Evolutionary conservation across 2,797 vertebrate species (phyloP).

Genomic region (Lithobates sylvaticus): DNA sequence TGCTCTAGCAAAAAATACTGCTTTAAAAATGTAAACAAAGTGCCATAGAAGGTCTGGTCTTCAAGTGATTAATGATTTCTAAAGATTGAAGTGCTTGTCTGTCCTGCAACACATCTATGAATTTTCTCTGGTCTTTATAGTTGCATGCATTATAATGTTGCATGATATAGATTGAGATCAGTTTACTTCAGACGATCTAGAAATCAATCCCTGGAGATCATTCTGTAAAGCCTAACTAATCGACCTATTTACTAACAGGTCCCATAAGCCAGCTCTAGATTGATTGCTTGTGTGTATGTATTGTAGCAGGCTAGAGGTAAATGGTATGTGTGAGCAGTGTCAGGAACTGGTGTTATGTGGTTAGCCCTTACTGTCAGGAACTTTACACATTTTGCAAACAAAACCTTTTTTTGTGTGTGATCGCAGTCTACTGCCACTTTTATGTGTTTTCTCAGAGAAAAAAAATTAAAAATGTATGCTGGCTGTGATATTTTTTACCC

Average conservation of each 20-base stretch:
- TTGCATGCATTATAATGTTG: background rate
- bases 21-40: too few species aligned
- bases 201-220: slow-evolving; percentile 10
- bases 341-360: background rate
- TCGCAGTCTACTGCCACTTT: background rate
- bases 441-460: background rate
- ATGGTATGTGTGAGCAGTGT: background rate
- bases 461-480: background rate
- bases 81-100: background rate
- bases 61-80: background rate
- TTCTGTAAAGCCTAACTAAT: slow-evolving; percentile 31
- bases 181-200: background rate
- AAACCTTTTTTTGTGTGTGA: too few species aligned
- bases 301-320: background rate
- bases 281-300: slow-evolving; percentile 30
- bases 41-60: too few species aligned
- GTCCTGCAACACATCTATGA: background rate
- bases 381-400: too few species aligned
- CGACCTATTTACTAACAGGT: slow-evolving; percentile 38
- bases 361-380: background rate
- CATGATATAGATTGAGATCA: background rate
- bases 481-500: background rate
- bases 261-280: slow-evolving; percentile 18
- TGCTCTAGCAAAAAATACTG: too few species aligned
- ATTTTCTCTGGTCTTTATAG: background rate